These are phyloP conservation scores for Scartelaos histophorus DNA, from an alignment of 2,113 vertebrate genomes.

Conservation along the genomic window DNA sequence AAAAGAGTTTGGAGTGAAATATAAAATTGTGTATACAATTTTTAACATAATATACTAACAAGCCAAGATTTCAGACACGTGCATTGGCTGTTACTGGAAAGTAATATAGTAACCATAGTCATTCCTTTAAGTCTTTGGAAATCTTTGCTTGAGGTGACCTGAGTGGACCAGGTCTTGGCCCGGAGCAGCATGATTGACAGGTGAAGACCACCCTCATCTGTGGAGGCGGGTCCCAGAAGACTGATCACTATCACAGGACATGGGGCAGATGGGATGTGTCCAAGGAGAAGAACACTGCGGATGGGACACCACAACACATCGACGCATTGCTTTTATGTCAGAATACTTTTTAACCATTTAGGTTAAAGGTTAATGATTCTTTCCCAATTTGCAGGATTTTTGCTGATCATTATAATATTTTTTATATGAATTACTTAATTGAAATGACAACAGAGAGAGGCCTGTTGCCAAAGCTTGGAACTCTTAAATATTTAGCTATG, in stretches of 20 bases:
- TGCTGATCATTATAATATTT: too few relatives aligned
- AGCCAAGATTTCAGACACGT: background rate
- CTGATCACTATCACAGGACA: constrained; percentile 70
- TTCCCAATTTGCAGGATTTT: too few relatives aligned
- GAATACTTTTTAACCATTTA: background rate
- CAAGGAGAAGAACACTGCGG: constrained; percentile 50
- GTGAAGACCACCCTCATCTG: constrained; percentile 67
- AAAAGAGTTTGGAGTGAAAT: background rate
- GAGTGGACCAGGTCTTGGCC: constrained; percentile 36
- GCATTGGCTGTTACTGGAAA: background rate
- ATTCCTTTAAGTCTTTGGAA: constrained; percentile 30
- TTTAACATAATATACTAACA: background rate
- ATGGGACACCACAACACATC: constrained; percentile 36
- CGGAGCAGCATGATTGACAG: constrained; percentile 65
- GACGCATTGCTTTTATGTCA: constrained; percentile 19
- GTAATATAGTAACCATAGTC: constrained; percentile 21
- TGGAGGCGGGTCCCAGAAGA: constrained; percentile 64
- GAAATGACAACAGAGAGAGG: too few relatives aligned
- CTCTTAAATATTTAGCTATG: too few relatives aligned
- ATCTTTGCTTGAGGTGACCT: constrained; percentile 58
- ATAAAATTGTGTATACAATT: background rate
- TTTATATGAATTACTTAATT: too few relatives aligned
- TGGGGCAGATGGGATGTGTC: constrained; percentile 60
- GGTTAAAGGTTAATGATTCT: background rate
- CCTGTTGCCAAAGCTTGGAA: too few relatives aligned